Percentiles rank a stretch among this genome's conserved stretches.
phyloP scores from a whole-genome alignment of 2,888 invertebrate genomes.

The Ectemnius lituratus region DNA sequence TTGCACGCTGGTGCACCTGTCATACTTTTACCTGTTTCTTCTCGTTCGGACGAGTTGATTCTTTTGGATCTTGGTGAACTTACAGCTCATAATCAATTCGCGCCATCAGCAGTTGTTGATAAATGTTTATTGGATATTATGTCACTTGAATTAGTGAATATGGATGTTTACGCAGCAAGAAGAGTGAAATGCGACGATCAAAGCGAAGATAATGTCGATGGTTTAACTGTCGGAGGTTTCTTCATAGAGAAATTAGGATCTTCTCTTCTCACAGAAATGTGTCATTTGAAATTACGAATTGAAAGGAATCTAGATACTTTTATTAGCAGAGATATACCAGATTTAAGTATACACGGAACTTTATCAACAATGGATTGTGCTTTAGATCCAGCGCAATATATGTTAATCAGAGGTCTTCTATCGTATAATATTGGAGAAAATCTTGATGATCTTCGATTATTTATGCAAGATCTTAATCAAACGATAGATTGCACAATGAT shows the following conservation, averaged over 20 bases:
- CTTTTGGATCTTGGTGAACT: conserved; percentile 90
- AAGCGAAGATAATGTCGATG: conserved; percentile 54
- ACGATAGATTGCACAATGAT: conserved; percentile 58
- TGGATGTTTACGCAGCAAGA: conserved; percentile 86
- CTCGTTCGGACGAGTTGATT: conserved; percentile 87
- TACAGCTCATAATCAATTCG: conserved; percentile 87
- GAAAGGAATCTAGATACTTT: conserved; percentile 89
- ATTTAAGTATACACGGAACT: conserved; percentile 90
- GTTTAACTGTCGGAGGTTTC: conserved; percentile 78
- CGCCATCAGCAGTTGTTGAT: conserved; percentile 80
- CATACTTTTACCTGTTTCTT: conserved; percentile 91
- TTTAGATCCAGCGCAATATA: conserved; percentile 91
- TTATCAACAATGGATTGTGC: conserved; percentile 91
- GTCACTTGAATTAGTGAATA: conserved; percentile 85
- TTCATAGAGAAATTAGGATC: conserved; percentile 81
- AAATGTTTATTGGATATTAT: conserved; percentile 86
- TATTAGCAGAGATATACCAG: conserved; percentile 80
- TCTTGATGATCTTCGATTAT: conserved; percentile 82
- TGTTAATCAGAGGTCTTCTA: conserved; percentile 91
- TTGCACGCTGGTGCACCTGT: conserved; percentile 88
- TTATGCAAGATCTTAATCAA: conserved; percentile 67
- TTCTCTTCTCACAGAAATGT: conserved; percentile 89
- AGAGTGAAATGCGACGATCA: conserved; percentile 68
- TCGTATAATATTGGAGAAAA: conserved; percentile 94
- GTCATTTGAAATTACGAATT: conserved; percentile 88